Evolutionary conservation across 1,140 invertebrate species (phyloP).

Genomic region (Platyscapa corneri): DNA sequence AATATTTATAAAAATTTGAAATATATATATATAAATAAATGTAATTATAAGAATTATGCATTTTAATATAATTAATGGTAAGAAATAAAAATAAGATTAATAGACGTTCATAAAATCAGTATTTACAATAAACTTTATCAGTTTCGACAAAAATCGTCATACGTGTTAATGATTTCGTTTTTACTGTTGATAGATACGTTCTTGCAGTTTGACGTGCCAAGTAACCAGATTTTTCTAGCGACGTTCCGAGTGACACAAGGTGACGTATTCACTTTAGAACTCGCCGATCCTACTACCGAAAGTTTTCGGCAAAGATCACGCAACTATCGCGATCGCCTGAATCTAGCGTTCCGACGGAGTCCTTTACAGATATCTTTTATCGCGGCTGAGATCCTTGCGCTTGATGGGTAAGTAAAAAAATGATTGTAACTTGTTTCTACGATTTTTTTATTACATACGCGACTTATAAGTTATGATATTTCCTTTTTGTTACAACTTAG

Average conservation of each 20-base stretch:
- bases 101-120: too few species aligned
- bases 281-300: conserved; percentile 80
- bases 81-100: too few species aligned
- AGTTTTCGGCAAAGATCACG: conserved; percentile 80
- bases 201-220: conserved; percentile 82
- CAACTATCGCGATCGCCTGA: conserved; percentile 83
- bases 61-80: too few species aligned
- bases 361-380: conserved; percentile 81
- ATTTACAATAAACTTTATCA: too few species aligned
- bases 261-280: conserved; percentile 78
- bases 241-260: conserved; percentile 82
- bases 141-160: neutral
- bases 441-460: too few species aligned
- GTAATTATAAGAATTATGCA: too few species aligned
- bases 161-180: neutral
- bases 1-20: too few species aligned
- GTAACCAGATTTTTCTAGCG: conserved; percentile 86
- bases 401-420: conserved; percentile 81
- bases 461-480: too few species aligned
- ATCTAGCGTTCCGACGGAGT: conserved; percentile 84
- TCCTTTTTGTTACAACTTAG: too few species aligned
- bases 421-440: too few species aligned
- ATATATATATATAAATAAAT: too few species aligned
- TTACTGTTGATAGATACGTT: conserved; percentile 80
- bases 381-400: conserved; percentile 81